Base-by-base conservation (phyloP, 2,797 vertebrate species). In the Adrianichthys oophorus region DNA sequence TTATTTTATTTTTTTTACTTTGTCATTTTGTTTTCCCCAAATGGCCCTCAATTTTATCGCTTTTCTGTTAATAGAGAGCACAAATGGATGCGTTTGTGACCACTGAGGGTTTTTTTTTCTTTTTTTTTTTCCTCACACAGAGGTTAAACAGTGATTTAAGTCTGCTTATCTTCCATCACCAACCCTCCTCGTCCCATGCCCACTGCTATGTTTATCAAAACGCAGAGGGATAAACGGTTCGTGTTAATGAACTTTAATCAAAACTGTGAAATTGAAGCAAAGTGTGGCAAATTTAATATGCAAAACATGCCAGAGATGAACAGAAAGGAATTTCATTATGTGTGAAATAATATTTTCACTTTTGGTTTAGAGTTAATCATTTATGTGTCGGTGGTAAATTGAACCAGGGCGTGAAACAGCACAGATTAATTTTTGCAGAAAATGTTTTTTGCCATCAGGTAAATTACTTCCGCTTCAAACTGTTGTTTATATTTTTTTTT, bases 291-390 rank as follows among this genome's bases (percentile, higher is more conserved):
- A 76, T 77, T 48, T 69, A 23, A 56, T 59, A 77, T 84, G 74
- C 73, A 74, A 75, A 80, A 76, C 79, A 76, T 66, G 51, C 44
- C 68, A 62, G 62, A 61, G 61, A 82, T 77, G 54, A 84, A 72
- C 59, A 62, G 50, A 58, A 50, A 62, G 48, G 64, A 78, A 83
- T 65, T 48, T 73, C 68, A 84, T 81, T 76, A 82, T 52, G 72
- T 75, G 66, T 65, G 69, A 83, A 85, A 79, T 70, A 70, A 82
- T 79, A 70, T 84, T 73, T 84, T 80, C 78, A 79, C 67, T 81
- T 77, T 81, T 75, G 51, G 51, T 79, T 72, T 56, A 15, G 47
- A 74, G 62, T 76, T 71, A 65, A 80, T 85, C 73, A 72, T 79
- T 69, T 73, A 70, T 70, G 62, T 59, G 32, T 65, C 65, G 42